These are phyloP conservation scores for Augochlorella aurata DNA, from an alignment of 2,888 invertebrate species.

Conservation along the genomic window DNA sequence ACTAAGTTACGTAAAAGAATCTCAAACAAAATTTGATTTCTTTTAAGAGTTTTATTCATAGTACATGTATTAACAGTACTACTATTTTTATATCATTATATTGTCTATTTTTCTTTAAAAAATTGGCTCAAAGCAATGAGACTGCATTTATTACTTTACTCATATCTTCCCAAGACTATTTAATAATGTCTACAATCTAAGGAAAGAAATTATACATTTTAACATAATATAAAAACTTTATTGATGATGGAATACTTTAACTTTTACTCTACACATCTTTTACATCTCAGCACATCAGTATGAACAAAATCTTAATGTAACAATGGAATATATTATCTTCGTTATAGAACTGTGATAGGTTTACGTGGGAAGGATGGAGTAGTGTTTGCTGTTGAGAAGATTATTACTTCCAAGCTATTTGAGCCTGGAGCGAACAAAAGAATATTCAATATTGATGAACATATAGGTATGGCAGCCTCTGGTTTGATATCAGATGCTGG, in stretches of 20 bases:
- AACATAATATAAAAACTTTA: not conserved
- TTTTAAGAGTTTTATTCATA: too few species aligned
- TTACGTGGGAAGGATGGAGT: constrained; percentile 97
- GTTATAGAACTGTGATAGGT: constrained; percentile 92
- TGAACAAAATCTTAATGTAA: not conserved
- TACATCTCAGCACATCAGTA: not conserved
- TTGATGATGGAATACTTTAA: not conserved
- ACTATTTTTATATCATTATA: too few species aligned
- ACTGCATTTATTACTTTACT: not conserved
- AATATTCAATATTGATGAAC: constrained; percentile 95
- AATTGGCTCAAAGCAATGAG: not conserved
- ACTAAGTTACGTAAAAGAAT: too few species aligned
- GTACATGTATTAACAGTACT: too few species aligned
- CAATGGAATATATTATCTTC: not conserved
- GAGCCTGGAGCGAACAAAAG: constrained; percentile 95
- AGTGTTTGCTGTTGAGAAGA: constrained; percentile 98
- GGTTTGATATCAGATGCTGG: constrained; percentile 97
- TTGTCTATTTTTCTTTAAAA: too few species aligned
- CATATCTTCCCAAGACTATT: not conserved
- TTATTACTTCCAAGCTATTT: constrained; percentile 95
- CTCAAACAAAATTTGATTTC: too few species aligned
- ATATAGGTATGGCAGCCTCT: constrained; percentile 97
- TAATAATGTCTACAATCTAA: not conserved
- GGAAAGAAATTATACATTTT: not conserved
- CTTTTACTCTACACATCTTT: not conserved